Conservation (phyloP, 2,888 invertebrate species). For the Digitonthophagus gazella region DNA sequence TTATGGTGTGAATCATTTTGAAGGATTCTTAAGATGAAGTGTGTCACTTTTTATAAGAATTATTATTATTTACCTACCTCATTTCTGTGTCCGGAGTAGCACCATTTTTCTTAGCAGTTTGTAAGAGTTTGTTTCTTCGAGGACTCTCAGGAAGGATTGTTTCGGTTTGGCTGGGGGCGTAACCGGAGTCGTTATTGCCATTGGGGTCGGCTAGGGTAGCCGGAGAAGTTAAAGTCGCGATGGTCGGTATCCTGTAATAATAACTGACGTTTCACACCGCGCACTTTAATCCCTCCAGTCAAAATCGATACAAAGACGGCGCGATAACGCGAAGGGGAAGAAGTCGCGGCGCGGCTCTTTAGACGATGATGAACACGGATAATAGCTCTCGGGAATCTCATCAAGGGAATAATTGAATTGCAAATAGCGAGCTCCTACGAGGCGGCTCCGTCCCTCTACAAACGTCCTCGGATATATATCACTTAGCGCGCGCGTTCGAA, state of each 20-base stretch:
- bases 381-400: slow-evolving; percentile 13
- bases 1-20: too few species aligned
- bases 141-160: slow-evolving; percentile 51
- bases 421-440: slow-evolving; percentile 4
- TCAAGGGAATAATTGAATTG: slow-evolving; percentile 14
- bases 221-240: slow-evolving; percentile 58
- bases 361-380: slow-evolving; percentile 10
- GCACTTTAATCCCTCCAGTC: too few species aligned
- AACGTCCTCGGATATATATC: neutral
- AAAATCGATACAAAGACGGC: too few species aligned
- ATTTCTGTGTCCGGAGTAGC: slow-evolving; percentile 49
- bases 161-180: slow-evolving; percentile 59
- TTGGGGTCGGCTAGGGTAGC: slow-evolving; percentile 67
- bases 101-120: slow-evolving; percentile 44
- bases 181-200: slow-evolving; percentile 83
- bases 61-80: slow-evolving; percentile 43
- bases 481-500: neutral
- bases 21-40: too few species aligned
- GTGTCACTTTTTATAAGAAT: too few species aligned
- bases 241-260: slow-evolving; percentile 52
- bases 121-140: slow-evolving; percentile 35
- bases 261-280: neutral
- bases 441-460: neutral
- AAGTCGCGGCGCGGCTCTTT: neutral
- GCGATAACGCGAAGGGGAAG: neutral